A percentile compares a stretch with the other conserved stretches of the same genome.
Conservation (phyloP, 2,888 invertebrate genomes). For the Pollenia labialis region DNA sequence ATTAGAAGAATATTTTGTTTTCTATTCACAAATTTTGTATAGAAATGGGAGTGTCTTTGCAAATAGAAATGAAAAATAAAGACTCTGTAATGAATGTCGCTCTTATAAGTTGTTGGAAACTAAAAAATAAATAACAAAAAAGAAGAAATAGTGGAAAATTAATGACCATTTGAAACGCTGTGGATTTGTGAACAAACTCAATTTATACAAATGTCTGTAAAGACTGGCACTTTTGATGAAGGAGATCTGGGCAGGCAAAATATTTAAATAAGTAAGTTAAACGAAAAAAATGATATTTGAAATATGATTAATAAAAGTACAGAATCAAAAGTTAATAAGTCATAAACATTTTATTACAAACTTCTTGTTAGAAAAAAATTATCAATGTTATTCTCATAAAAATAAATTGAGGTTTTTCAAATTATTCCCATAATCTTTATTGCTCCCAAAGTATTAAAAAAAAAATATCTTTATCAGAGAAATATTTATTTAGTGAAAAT, state of each 20-base stretch:
- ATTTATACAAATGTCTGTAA: constrained; percentile 27
- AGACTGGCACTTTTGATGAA: constrained; percentile 9
- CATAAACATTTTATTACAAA: too few species aligned
- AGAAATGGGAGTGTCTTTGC: constrained; percentile 25
- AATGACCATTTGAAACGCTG: constrained; percentile 31
- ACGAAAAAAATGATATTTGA: too few species aligned
- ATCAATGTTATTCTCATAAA: too few species aligned
- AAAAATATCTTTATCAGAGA: constrained; percentile 1
- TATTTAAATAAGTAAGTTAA: too few species aligned
- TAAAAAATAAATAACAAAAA: constrained; percentile 2
- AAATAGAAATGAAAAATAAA: constrained; percentile 27
- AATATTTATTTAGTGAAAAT: neutral
- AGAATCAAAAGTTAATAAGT: too few species aligned
- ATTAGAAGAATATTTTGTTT: neutral
- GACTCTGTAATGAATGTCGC: constrained; percentile 29
- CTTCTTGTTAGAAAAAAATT: too few species aligned
- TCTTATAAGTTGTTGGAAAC: neutral
- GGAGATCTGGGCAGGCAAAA: neutral
- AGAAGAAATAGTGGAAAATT: neutral
- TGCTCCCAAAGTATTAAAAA: constrained; percentile 27
- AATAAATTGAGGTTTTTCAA: neutral
- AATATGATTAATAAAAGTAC: too few species aligned
- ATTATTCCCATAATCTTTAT: constrained; percentile 21
- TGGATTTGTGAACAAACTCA: constrained; percentile 33
- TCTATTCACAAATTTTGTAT: constrained; percentile 10